Conservation (phyloP, 1,140 invertebrate genomes). For the Monochamus saltuarius region DNA sequence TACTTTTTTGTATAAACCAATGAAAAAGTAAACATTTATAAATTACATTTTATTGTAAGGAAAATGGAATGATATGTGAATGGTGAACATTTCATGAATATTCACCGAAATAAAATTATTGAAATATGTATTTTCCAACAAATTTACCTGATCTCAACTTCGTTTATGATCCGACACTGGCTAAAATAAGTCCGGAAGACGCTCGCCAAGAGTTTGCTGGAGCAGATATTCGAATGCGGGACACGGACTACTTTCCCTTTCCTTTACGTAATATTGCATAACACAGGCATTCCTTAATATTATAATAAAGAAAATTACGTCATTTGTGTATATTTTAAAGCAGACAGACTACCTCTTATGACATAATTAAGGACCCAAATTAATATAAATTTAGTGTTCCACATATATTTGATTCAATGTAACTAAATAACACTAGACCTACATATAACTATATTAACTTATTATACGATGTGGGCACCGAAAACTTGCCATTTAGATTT, state of each 20-base stretch:
- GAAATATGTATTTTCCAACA: too few relatives aligned
- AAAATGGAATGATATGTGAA: too few relatives aligned
- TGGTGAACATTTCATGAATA: too few relatives aligned
- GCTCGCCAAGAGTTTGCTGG: slow-evolving; percentile 31
- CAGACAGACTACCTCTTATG: not conserved
- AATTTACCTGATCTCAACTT: too few relatives aligned
- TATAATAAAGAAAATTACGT: slow-evolving; percentile 11
- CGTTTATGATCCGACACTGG: too few relatives aligned
- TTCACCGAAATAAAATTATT: too few relatives aligned
- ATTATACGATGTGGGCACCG: too few relatives aligned
- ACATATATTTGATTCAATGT: slow-evolving; percentile 3
- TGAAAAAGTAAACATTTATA: too few relatives aligned
- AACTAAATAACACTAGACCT: slow-evolving; percentile 7
- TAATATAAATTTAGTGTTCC: not conserved
- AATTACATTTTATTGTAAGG: too few relatives aligned
- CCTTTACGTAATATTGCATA: slow-evolving; percentile 45
- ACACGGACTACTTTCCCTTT: slow-evolving; percentile 46
- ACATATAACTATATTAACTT: too few relatives aligned
- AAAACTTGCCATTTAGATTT: too few relatives aligned
- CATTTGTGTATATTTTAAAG: not conserved
- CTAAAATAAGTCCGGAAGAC: not conserved
- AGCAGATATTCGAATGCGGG: slow-evolving; percentile 41
- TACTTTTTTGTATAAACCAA: too few relatives aligned
- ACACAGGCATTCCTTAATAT: slow-evolving; percentile 21
- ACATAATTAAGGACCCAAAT: not conserved